Percentiles rank a stretch among this genome's conserved stretches.
These are phyloP conservation scores for Drosophila prolongata DNA, from an alignment of 2,888 invertebrate species.

Conservation along the genomic window DNA sequence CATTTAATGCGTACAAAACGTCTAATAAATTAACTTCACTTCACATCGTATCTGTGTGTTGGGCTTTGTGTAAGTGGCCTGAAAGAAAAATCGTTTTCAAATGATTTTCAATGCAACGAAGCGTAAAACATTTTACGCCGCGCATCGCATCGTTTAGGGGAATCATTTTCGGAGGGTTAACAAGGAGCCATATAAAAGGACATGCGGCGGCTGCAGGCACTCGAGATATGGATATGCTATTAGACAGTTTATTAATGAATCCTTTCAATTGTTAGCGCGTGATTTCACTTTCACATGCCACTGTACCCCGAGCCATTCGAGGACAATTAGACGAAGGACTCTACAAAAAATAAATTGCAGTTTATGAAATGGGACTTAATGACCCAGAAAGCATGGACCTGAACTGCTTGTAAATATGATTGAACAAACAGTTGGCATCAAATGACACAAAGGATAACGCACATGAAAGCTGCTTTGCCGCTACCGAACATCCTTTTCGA, in stretches of 20 bases:
- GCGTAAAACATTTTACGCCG: conserved; percentile 83
- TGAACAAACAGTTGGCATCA: conserved; percentile 71
- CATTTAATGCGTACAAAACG: conserved; percentile 78
- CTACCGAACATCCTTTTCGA: conserved; percentile 36
- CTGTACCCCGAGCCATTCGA: conserved; percentile 47
- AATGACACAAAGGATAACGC: conserved; percentile 57
- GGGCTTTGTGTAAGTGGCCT: conserved; percentile 77
- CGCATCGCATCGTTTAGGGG: conserved; percentile 40
- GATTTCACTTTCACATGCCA: conserved; percentile 74
- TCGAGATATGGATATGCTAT: conserved; percentile 70
- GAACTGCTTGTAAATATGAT: conserved; percentile 65
- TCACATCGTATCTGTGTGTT: conserved; percentile 51
- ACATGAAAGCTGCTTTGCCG: conserved; percentile 71
- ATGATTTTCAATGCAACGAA: conserved; percentile 84
- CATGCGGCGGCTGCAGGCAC: conserved; percentile 72
- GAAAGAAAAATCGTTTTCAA: conserved; percentile 82
- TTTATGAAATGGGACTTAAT: conserved; percentile 68
- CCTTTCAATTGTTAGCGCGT: conserved; percentile 81
- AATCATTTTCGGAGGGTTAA: conserved; percentile 30
- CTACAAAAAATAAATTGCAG: conserved; percentile 48
- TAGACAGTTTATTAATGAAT: conserved; percentile 83
- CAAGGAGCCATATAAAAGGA: conserved; percentile 70
- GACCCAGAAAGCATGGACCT: conserved; percentile 69
- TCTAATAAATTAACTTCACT: conserved; percentile 83
- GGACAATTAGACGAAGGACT: conserved; percentile 77